Evolutionary conservation across 2,797 vertebrate species (phyloP), one percentile per base, ranked within the genome.

Genomic region (Ara ararauna): DNA sequence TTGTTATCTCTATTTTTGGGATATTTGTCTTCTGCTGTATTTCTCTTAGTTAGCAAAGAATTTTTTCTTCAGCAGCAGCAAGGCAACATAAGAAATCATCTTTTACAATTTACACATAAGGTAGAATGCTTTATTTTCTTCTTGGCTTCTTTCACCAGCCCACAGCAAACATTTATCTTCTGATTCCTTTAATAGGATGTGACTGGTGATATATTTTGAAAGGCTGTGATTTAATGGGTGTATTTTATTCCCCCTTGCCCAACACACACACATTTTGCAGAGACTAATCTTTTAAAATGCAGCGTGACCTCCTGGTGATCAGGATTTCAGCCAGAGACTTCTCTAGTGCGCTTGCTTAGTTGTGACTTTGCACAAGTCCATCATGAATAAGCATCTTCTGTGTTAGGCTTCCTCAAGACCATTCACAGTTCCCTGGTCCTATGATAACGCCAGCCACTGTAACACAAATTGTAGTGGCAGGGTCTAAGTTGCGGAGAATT

Each of bases 161-260:
- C 66, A 87, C 73, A 95, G 95, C 86, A 87, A 90, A 68, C 90
- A 93, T 97, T 91, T 77, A 94, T 97, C 96, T 97, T 96, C 85
- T 24, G 40, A 38, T 90, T 91, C 90, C 89, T 95, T 86, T 97
- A 94, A 97, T 65, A 89, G 92, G 93, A 77, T 95, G 85, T 91
- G 94, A 96, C 65, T 94, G 62, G 65, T 95, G 96, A 93, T 94
- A 94, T 68, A 74, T 94, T 97, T 92, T 48, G 79, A 91, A 97
- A 95, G 70, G 73, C 90, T 94, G 86, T 2, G 5, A 76, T 93
- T 95, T 94, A 72, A 90, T n/a, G 74, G 68, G 40, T 87, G 60
- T 75, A 50, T 86, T 96, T 95, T 62, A 72, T 54, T 53, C 62
- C 62, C 44, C 50, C 30, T 67, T 90, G 51, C 75, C 78, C 53